Evolutionary conservation across 2,113 vertebrate species (phyloP), one percentile per base, ranked within the genome.

Genomic region (Pelecanus crispus): DNA sequence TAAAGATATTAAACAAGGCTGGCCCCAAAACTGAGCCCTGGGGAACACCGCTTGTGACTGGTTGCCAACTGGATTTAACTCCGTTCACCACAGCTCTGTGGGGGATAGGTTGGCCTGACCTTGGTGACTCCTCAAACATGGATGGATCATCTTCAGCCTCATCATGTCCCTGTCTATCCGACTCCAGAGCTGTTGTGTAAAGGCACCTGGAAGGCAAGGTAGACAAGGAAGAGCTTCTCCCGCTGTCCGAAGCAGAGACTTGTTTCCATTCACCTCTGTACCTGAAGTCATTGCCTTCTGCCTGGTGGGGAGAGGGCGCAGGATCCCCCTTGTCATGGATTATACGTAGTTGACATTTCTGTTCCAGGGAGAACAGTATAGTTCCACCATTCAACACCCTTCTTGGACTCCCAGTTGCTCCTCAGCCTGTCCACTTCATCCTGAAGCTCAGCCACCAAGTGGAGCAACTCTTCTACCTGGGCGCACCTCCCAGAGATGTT

Each of bases 401-500:
- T 63, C 42, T 38, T 58, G 28, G 11, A 42, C 26, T 73, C 9
- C 0, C 5, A 12, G 31, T 24, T 44, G 31, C 2, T 70, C 10
- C 31, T 70, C 12, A 65, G 32, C n/a, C 3, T 59, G 8, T 18
- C 11, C 3, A 16, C 31, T 45, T 62, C 28, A 31, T 59, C 44
- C 6, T 10, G 9, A 59, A 59, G 3, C 7, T 72, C 2, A 0
- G 18, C 16, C 21, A 67, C 13, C 19, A 58, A n/a, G 32, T 0
- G 0, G 13, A 58, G 13, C 17, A 52, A 9, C 31, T 63, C 38
- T 38, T 79, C 26, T 40, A 31, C 3, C 3, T 22, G 14, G 9
- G 4, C 1, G 1, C 24, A 79, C 17, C 22, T 70, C 55, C 34
- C 34, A 24, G 7, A 49, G 10, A 10, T 2, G 2, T 34, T 58